phyloP scores from a whole-genome alignment of 2,113 vertebrate species.

The Corydoras maculifer region DNA sequence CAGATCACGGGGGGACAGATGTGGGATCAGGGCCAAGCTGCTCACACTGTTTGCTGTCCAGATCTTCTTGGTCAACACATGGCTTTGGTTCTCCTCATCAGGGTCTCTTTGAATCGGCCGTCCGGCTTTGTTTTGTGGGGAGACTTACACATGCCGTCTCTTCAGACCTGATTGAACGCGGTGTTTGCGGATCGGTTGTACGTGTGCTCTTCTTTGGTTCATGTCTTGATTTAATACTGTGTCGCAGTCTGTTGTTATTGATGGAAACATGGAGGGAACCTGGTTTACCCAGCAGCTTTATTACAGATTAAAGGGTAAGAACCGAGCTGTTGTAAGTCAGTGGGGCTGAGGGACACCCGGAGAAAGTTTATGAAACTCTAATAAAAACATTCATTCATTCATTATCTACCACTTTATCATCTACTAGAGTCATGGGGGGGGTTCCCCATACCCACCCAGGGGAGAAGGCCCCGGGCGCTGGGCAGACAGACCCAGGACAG shows the following conservation, averaged over 20 bases:
- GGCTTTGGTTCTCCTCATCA: slow-evolving; percentile 46
- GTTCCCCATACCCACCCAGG: too few species aligned
- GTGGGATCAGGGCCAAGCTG: slow-evolving; percentile 58
- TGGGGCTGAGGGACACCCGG: too few species aligned
- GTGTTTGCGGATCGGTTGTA: slow-evolving; percentile 53
- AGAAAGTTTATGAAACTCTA: too few species aligned
- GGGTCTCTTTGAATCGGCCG: slow-evolving; percentile 50
- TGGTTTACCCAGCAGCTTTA: neutral
- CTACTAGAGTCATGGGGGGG: too few species aligned
- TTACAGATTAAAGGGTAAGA: too few species aligned
- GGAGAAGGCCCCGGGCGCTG: too few species aligned
- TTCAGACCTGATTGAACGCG: slow-evolving; percentile 43
- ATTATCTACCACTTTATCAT: too few species aligned
- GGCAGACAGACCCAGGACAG: too few species aligned
- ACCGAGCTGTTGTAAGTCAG: too few species aligned
- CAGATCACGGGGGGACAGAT: slow-evolving; percentile 57
- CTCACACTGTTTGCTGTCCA: slow-evolving; percentile 53
- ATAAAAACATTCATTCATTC: too few species aligned
- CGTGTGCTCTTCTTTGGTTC: slow-evolving; percentile 27
- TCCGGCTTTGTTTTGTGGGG: slow-evolving; percentile 55
- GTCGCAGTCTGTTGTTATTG: slow-evolving; percentile 27
- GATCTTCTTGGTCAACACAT: slow-evolving; percentile 62
- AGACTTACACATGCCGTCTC: slow-evolving; percentile 46
- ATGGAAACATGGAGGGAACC: slow-evolving; percentile 6
- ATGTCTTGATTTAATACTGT: slow-evolving; percentile 11